A percentile compares a stretch with the other conserved stretches of the same genome.
Evolutionary conservation across 2,888 invertebrate species (phyloP).

Genomic region (Pachymerium ferrugineum): DNA sequence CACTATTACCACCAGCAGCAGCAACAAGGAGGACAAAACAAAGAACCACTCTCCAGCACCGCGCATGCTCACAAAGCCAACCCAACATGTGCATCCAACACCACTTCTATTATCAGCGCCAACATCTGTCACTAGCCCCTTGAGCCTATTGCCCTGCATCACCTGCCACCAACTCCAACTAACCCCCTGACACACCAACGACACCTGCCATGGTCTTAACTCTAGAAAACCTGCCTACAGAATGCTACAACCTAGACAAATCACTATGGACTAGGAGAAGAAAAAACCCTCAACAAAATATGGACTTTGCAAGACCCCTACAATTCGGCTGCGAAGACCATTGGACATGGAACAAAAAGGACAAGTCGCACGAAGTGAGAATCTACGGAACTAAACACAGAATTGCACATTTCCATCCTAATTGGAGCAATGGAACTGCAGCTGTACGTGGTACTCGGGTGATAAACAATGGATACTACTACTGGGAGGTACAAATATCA

Average conservation of each 20-base stretch:
- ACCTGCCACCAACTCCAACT: background rate
- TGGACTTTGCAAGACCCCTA: slow-evolving; percentile 44
- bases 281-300: no score
- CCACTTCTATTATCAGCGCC: background rate
- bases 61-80: background rate
- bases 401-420: slow-evolving; percentile 66
- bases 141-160: background rate
- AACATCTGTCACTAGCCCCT: background rate
- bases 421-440: slow-evolving; percentile 69
- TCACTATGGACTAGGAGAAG: background rate
- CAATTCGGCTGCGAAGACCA: slow-evolving; percentile 58
- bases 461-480: slow-evolving; percentile 59
- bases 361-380: slow-evolving; percentile 55
- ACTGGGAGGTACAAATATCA: slow-evolving; percentile 61
- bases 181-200: background rate
- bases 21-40: no score
- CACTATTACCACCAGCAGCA: no score
- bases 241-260: background rate
- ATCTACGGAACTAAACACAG: slow-evolving; percentile 54
- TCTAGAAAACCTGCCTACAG: no score
- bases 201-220: background rate
- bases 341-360: slow-evolving; percentile 63
- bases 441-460: slow-evolving; percentile 61
- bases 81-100: background rate
- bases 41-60: background rate